Base-by-base conservation (phyloP, 2,888 invertebrate species). In the Cecidostiba fungosa region DNA sequence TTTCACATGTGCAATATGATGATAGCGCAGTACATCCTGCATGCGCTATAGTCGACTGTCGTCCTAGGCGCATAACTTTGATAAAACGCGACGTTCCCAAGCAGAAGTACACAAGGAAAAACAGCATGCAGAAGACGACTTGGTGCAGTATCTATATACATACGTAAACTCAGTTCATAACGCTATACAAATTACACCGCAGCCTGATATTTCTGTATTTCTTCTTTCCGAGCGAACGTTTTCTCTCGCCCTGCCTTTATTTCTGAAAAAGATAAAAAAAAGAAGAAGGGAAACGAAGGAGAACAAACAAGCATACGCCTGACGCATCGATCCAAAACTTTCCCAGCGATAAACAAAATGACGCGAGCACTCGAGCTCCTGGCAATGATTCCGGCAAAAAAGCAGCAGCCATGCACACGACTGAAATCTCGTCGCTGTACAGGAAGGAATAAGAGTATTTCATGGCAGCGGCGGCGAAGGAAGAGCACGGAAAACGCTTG, bases 401-500 rank as follows among this genome's bases (percentile, higher is more conserved):
- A 66, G 66, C 66, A 66, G 66, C n/a, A 43, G 43, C 43, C 12
- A 43, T 43, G 43, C 29, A 14, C 29, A 66, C 66, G 10, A 29
- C 66, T 26, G 14, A 66, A 29, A 66, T 29, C 66, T 66, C 29
- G 66, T 29, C n/a, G 54, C n/a, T 4, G n/a, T 50, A n/a, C 1
- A 4, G n/a, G 50, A 50, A 29, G 29, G 54, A n/a, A n/a, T 54
- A 29, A 26, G 26, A 29, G 29, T 66, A 66, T 66, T 66, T 66
- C 29, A 43, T 12, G 43, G 43, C 43, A 12, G 66, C 12, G 3
- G 66, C 66, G 66, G 26, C 23, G 66, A 26, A 66, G 77, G 66
- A 26, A 29, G 77, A 36, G 77, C 39, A 36, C 23, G 59, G 23
- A 59, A 54, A 32, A 54, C 59, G 59, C 59, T 59, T 77, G 77